These are phyloP conservation scores for Actinopyga echinites DNA, from an alignment of 53 echinoderm and acorn worm species.

Conservation along the genomic window DNA sequence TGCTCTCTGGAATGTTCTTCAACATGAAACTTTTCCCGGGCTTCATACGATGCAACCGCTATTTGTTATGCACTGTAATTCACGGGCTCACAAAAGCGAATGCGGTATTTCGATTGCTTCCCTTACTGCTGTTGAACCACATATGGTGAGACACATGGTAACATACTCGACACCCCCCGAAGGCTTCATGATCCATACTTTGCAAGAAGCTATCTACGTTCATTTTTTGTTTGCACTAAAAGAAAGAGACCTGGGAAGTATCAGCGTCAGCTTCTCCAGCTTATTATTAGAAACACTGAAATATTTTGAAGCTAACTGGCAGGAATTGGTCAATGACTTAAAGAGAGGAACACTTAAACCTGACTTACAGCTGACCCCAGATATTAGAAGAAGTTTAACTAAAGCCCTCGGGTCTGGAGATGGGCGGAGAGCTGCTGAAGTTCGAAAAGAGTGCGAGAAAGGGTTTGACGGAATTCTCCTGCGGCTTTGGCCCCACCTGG, in stretches of 20 bases:
- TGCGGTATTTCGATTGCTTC: neutral
- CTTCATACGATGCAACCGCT: neutral
- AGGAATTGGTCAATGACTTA: slow-evolving; percentile 58
- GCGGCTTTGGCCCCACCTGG: slow-evolving; percentile 75
- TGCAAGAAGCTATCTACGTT: slow-evolving; percentile 51
- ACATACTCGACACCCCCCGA: slow-evolving; percentile 6
- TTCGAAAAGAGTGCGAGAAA: slow-evolving; percentile 66
- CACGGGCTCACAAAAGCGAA: neutral
- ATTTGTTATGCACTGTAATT: neutral
- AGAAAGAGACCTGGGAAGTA: slow-evolving; percentile 52
- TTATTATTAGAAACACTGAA: slow-evolving; percentile 52
- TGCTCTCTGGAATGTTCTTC: neutral
- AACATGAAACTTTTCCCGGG: neutral
- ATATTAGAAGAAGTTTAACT: slow-evolving; percentile 28
- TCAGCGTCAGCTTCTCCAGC: slow-evolving; percentile 38
- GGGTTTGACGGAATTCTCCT: slow-evolving; percentile 69
- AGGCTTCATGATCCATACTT: slow-evolving; percentile 17
- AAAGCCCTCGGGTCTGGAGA: slow-evolving; percentile 43
- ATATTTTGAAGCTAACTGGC: slow-evolving; percentile 61
- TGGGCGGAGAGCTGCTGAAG: slow-evolving; percentile 43
- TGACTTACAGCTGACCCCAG: slow-evolving; percentile 7
- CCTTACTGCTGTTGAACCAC: neutral
- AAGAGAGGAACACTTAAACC: slow-evolving; percentile 41
- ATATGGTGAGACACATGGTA: neutral
- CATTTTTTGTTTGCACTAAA: slow-evolving; percentile 73